phyloP scores from a whole-genome alignment of 2,888 invertebrate species.

The Sthenelais limicola region DNA sequence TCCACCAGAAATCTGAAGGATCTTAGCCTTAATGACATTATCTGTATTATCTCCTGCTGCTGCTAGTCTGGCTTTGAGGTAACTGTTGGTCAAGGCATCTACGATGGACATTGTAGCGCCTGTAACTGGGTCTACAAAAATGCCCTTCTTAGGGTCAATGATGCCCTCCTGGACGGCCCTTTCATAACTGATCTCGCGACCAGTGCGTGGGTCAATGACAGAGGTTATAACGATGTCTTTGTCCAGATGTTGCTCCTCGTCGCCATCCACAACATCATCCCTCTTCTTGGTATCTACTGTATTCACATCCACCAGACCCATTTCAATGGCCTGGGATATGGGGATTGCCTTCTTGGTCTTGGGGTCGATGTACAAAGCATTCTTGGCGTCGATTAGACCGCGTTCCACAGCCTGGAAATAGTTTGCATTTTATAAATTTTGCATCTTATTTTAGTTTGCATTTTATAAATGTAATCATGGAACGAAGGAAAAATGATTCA shows the following conservation, averaged over 20 bases:
- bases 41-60: conserved; percentile 41
- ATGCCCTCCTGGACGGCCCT: conserved; percentile 45
- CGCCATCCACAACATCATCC: conserved; percentile 43
- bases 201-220: conserved; percentile 64
- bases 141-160: conserved; percentile 61
- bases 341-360: conserved; percentile 43
- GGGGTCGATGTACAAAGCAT: conserved; percentile 76
- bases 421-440: too few relatives aligned
- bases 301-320: conserved; percentile 38
- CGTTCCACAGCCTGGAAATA: conserved; percentile 81
- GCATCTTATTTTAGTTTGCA: too few relatives aligned
- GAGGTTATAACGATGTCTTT: conserved; percentile 54
- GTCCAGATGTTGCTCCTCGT: not conserved
- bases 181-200: conserved; percentile 76
- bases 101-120: conserved; percentile 50
- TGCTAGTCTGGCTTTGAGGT: conserved; percentile 40
- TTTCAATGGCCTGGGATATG: conserved; percentile 45
- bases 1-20: conserved; percentile 12
- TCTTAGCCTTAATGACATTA: conserved; percentile 16
- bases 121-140: conserved; percentile 55
- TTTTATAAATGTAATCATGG: too few relatives aligned
- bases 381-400: conserved; percentile 83
- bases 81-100: conserved; percentile 48
- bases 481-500: too few relatives aligned
- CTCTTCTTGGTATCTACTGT: conserved; percentile 52